These are phyloP conservation scores for Cylas formicarius DNA, from an alignment of 1,140 invertebrate species.

Conservation along the genomic window DNA sequence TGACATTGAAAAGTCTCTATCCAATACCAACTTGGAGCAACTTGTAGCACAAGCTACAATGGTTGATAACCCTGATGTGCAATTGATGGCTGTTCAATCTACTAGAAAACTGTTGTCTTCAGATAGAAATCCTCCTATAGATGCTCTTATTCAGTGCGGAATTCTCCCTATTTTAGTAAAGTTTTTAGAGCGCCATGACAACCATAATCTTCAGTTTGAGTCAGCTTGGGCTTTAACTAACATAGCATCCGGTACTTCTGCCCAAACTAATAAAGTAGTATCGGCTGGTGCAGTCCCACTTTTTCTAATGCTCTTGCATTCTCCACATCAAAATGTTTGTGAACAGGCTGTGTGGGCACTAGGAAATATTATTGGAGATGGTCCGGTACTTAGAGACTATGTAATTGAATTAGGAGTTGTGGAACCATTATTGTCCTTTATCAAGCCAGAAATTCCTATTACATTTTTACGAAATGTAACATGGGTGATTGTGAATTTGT, in stretches of 20 bases:
- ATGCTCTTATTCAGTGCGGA: slow-evolving; percentile 86
- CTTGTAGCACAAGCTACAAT: slow-evolving; percentile 68
- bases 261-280: slow-evolving; percentile 94
- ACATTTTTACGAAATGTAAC: slow-evolving; percentile 93
- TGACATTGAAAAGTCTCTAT: slow-evolving; percentile 61
- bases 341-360: slow-evolving; percentile 99
- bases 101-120: slow-evolving; percentile 92
- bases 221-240: slow-evolving; percentile 99
- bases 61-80: slow-evolving; percentile 59
- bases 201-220: slow-evolving; percentile 93
- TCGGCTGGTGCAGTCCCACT: slow-evolving; percentile 89
- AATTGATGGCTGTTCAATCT: slow-evolving; percentile 76
- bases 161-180: slow-evolving; percentile 90
- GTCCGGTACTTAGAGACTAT: slow-evolving; percentile 81
- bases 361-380: slow-evolving; percentile 90
- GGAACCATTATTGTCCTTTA: slow-evolving; percentile 80
- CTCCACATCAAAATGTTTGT: slow-evolving; percentile 93
- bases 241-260: slow-evolving; percentile 94
- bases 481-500: slow-evolving; percentile 96
- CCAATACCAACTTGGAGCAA: slow-evolving; percentile 57
- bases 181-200: slow-evolving; percentile 80
- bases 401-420: slow-evolving; percentile 88
- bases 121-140: slow-evolving; percentile 98
- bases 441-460: slow-evolving; percentile 88
- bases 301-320: slow-evolving; percentile 85